Percentiles rank a stretch among this genome's conserved stretches.
Evolutionary conservation across 2,888 invertebrate genomes (phyloP).

Genomic region (Pheosia tremula): DNA sequence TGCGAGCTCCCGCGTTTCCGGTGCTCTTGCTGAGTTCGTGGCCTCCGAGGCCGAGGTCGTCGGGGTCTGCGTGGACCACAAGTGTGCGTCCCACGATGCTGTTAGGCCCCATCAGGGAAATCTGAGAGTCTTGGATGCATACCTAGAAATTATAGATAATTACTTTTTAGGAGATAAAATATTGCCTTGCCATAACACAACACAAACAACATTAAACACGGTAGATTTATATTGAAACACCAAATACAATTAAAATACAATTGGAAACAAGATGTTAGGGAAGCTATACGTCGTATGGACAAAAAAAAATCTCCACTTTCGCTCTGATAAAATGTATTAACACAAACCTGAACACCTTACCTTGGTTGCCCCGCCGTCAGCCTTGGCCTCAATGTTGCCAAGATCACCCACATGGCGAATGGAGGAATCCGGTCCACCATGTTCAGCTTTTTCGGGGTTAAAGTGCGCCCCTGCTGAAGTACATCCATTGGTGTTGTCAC

Average conservation of each 20-base stretch:
- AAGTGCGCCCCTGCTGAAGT: slow-evolving; percentile 98
- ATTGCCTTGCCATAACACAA: slow-evolving; percentile 6
- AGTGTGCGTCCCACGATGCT: slow-evolving; percentile 93
- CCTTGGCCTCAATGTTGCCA: slow-evolving; percentile 90
- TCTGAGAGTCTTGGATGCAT: slow-evolving; percentile 67
- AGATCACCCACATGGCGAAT: slow-evolving; percentile 96
- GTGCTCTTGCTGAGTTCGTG: slow-evolving; percentile 96
- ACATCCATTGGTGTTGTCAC: slow-evolving; percentile 97
- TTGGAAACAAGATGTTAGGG: too few relatives aligned
- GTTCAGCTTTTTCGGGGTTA: slow-evolving; percentile 92
- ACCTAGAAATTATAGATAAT: slow-evolving; percentile 51
- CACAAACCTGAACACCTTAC: slow-evolving; percentile 30
- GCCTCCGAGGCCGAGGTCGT: slow-evolving; percentile 97
- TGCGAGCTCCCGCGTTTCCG: slow-evolving; percentile 96
- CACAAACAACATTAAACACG: background rate
- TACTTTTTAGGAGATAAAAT: background rate
- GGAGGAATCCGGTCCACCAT: slow-evolving; percentile 90
- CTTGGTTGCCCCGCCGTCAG: slow-evolving; percentile 86
- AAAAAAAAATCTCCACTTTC: too few relatives aligned
- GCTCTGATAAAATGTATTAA: too few relatives aligned
- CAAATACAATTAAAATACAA: too few relatives aligned
- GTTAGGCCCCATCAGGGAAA: slow-evolving; percentile 85
- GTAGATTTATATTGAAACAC: too few relatives aligned
- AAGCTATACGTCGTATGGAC: too few relatives aligned
- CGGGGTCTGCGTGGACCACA: slow-evolving; percentile 96